Evolutionary conservation across 53 echinoderm and acorn worm genomes (phyloP).

Genomic region (Glandiceps talaboti): DNA sequence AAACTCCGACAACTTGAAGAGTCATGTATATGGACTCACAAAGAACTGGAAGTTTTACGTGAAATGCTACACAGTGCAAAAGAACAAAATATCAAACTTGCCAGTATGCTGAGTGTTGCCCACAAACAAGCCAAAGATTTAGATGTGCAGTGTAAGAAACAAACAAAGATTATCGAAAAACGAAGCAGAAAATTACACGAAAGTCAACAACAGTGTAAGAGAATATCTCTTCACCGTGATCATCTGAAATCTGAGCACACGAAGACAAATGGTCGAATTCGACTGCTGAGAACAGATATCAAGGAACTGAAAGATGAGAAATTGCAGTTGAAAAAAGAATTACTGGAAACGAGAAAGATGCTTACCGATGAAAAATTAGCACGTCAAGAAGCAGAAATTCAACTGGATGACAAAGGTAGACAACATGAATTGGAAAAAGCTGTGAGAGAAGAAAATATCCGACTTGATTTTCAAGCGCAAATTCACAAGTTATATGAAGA

Average conservation of each 20-base stretch:
- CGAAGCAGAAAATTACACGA: conserved; percentile 17
- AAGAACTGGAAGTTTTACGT: conserved; percentile 43
- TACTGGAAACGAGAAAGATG: conserved; percentile 19
- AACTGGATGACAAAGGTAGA: conserved; percentile 24
- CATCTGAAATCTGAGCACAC: conserved; percentile 33
- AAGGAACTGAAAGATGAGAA: conserved; percentile 35
- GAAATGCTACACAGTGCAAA: conserved; percentile 27
- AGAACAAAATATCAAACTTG: conserved; percentile 21
- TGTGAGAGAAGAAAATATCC: conserved; percentile 39
- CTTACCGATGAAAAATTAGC: conserved; percentile 10
- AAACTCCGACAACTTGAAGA: conserved; percentile 8
- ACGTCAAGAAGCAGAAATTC: conserved; percentile 20
- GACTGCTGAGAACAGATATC: conserved; percentile 42
- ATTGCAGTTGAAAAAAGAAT: conserved; percentile 21
- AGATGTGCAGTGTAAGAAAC: conserved; percentile 21
- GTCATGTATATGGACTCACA: conserved; percentile 35
- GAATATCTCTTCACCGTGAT: conserved; percentile 22
- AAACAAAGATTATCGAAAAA: conserved; percentile 13
- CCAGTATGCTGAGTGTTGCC: conserved; percentile 22
- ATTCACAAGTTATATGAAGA: conserved; percentile 41
- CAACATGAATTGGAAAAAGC: conserved; percentile 24
- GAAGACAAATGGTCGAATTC: conserved; percentile 19
- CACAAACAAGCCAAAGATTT: conserved; percentile 20
- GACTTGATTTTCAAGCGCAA: conserved; percentile 47
- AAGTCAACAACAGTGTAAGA: conserved; percentile 22